Evolutionary conservation across 2,797 vertebrate species (phyloP).

Genomic region (Amniataba percoides): DNA sequence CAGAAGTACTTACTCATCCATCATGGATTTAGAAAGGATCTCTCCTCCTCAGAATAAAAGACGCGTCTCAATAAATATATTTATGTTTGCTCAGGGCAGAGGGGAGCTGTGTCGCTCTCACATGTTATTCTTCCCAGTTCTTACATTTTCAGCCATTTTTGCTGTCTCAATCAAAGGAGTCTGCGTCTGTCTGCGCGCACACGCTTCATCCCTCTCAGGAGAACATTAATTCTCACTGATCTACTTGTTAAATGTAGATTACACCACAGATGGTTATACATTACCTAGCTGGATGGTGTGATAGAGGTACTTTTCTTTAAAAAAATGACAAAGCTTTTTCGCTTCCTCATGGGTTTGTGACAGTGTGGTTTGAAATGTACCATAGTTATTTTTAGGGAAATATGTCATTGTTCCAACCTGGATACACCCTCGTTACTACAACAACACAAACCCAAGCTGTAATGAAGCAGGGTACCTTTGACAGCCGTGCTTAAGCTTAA

Average conservation of each 20-base stretch:
- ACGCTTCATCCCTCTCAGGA: constrained; percentile 3
- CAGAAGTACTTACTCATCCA: constrained; percentile 42
- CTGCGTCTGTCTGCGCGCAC: constrained; percentile 1
- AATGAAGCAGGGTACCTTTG: constrained; percentile 3
- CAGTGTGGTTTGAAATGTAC: constrained; percentile 13
- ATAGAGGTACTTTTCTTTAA: constrained; percentile 17
- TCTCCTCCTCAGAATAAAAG: constrained; percentile 40
- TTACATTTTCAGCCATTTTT: constrained; percentile 15
- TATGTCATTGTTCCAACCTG: constrained; percentile 14
- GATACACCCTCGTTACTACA: constrained; percentile 39
- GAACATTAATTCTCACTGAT: constrained; percentile 38
- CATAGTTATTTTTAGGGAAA: neutral
- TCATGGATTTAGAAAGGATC: constrained; percentile 46
- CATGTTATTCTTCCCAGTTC: constrained; percentile 2
- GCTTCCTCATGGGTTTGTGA: constrained; percentile 5
- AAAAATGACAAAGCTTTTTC: neutral
- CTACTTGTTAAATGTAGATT: constrained; percentile 59
- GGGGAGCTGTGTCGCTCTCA: constrained; percentile 13
- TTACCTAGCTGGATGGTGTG: constrained; percentile 32
- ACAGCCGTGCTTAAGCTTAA: constrained; percentile 9
- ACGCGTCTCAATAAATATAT: constrained; percentile 35
- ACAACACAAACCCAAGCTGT: constrained; percentile 33
- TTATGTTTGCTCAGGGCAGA: constrained; percentile 41
- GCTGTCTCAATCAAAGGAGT: constrained; percentile 5
- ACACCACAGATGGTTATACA: constrained; percentile 34